Evolutionary conservation across 23 tunicate species (phyloP).

Genomic region (Trididemnum clinides): DNA sequence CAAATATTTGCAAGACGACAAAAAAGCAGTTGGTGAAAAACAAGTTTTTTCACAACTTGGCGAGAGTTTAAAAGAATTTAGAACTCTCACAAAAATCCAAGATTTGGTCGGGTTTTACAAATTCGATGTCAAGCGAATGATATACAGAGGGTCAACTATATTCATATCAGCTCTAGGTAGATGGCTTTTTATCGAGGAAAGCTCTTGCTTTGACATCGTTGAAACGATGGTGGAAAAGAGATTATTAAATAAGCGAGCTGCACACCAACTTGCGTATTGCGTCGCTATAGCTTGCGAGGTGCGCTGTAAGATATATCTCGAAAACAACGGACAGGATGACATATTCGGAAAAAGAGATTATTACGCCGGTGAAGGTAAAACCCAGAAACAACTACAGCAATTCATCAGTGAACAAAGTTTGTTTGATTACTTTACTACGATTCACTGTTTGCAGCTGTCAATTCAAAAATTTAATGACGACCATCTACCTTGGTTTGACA

Average conservation of each 20-base stretch:
- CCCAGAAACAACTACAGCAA: not conserved
- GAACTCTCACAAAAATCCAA: not conserved
- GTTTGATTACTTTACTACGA: not conserved
- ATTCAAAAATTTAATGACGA: not conserved
- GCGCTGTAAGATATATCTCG: not conserved
- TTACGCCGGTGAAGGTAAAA: not conserved
- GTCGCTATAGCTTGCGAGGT: constrained; percentile 17
- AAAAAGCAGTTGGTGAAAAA: too few species aligned
- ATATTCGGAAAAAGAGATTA: too few species aligned
- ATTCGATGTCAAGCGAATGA: not conserved
- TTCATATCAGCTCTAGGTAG: not conserved
- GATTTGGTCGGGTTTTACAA: not conserved
- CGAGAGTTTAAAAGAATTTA: too few species aligned
- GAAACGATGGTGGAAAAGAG: not conserved
- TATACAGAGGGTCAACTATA: not conserved
- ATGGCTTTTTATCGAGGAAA: not conserved
- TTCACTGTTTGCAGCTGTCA: not conserved
- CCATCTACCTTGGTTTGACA: too few species aligned
- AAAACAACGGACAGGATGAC: not conserved
- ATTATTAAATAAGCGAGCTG: not conserved
- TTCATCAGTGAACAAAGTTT: not conserved
- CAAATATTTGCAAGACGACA: not conserved
- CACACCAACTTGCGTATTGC: not conserved
- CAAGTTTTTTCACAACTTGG: too few species aligned
- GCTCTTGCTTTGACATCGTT: not conserved